Evolutionary conservation across 2,888 invertebrate species (phyloP).

Genomic region (Buathra laborator): DNA sequence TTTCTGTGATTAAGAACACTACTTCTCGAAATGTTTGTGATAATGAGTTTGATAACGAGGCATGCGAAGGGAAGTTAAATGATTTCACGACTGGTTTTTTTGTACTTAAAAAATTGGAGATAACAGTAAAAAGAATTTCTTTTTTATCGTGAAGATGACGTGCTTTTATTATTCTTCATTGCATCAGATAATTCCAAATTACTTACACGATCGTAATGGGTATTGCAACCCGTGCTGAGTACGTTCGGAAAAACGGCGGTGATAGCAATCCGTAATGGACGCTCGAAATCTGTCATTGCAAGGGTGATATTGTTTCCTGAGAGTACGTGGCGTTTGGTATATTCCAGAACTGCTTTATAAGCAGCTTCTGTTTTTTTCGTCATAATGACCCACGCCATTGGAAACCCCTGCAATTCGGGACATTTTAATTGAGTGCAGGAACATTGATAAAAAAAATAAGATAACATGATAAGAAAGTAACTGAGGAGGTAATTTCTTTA

Average conservation of each 20-base stretch:
- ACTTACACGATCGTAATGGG: constrained; percentile 36
- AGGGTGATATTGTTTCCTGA: constrained; percentile 7
- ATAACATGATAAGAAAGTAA: too few relatives aligned
- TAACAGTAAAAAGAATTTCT: too few relatives aligned
- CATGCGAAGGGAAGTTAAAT: too few relatives aligned
- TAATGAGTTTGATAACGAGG: too few relatives aligned
- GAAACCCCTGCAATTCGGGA: constrained; percentile 23
- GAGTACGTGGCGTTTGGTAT: constrained; percentile 7
- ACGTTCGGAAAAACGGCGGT: constrained; percentile 15
- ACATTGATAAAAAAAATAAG: not conserved
- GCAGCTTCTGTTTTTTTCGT: constrained; percentile 35
- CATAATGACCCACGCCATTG: constrained; percentile 36
- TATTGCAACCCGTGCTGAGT: constrained; percentile 42
- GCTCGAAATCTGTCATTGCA: constrained; percentile 47
- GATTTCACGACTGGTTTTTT: too few relatives aligned
- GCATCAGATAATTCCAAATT: not conserved
- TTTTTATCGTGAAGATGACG: too few relatives aligned
- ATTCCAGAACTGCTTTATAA: constrained; percentile 24
- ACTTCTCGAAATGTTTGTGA: too few relatives aligned
- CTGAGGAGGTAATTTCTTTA: too few relatives aligned
- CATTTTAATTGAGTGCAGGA: too few relatives aligned
- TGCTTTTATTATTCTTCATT: not conserved
- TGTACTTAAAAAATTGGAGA: too few relatives aligned
- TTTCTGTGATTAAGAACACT: too few relatives aligned
- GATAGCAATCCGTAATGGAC: constrained; percentile 43